Evolutionary conservation across 2,797 vertebrate genomes (phyloP), one percentile per base, ranked within the genome.

Genomic region (Typhlichthys subterraneus): DNA sequence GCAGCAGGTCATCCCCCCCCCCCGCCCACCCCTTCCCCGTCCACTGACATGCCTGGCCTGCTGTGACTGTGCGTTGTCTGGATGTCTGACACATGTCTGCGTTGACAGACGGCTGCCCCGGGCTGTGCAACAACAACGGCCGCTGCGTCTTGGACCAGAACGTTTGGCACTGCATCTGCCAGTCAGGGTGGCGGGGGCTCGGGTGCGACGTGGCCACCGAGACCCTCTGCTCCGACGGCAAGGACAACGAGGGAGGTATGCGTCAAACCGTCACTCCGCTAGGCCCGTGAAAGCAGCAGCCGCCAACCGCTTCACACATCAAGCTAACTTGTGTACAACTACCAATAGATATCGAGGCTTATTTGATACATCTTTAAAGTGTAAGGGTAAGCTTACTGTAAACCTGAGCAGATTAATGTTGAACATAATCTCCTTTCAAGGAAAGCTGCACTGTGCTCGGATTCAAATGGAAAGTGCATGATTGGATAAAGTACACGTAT

Each of bases 181-280:
- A 99, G 89, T 94, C 95, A 0, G 97, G 97, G 33, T 99, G 97
- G 97, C 93, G 97, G 83, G 97, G 97, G 75, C 94, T 96, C 0
- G 97, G 97, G 54, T 99, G 97, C 62, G 96, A 98, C 0, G 97
- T 99, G 31, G 97, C 97, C 70, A 99, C 98, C 84, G 97, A 99
- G 88, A 99, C 96, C 4, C 93, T 97, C 75, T 99, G 97, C 88
- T 93, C 97, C 1, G 97, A 99, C 42, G 94, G 94, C 88, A 99
- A 99, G 90, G 97, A 99, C 92, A 99, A 99, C 0, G 97, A 99
- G 87, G 97, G 97, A 94, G 97, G 97, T 99, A 88, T 8, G 38
- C 38, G 38, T 7, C 9, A 42, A 42, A 42, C 38, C 38, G 1
- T 42, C 38, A 7, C 38, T 42, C 4, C 4, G 38, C 38, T 42